Base-by-base conservation (phyloP, 2,113 vertebrate genomes). In the Anolis sagrei region DNA sequence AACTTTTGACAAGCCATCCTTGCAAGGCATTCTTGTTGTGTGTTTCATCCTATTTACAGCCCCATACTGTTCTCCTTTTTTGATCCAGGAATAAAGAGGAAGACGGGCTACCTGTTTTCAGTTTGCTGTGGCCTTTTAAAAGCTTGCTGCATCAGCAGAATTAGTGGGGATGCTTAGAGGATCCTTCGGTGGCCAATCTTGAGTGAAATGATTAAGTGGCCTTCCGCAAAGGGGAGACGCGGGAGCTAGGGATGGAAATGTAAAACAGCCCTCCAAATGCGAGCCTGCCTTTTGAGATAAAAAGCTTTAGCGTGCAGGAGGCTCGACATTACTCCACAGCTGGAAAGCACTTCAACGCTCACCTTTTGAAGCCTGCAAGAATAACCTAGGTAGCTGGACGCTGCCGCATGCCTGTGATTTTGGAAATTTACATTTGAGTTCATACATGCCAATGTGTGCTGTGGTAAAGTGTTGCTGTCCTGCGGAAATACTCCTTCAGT, bases 231-330 rank as follows among this genome's bases (percentile, higher is more conserved):
- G 1, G 62, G n/a, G 13, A 11, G 62, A 23, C n/a, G 83, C 39
- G 34, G 64, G 34, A 13, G 1, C 69, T 79, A 25, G 11, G 18
- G 48, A 80, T 79, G 14, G 36, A 83, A 74, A 51, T 80, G 82
- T 84, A 80, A 70, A 83, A 68, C 1, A 10, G 66, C 9, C n/a
- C 87, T 90, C 88, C 39, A 78, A 70, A 64, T 72, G 61, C 36
- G 61, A 75, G 64, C 32, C 49, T 89, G 73, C 39, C 77, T 32
- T 0, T 89, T 80, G 66, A 85, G 85, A 49, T 91, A 89, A 82
- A 74, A 83, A 88, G 54, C 14, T 7, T 83, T 81, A 23, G 7
- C 72, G 19, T 1, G 0, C 34, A 34, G 44, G 84, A n/a, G 49
- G n/a, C 25, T 78, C 11, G 9, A 32, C 51, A 89, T 61, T 29